Percentiles rank a stretch among this genome's conserved stretches.
Conservation (phyloP, 2,797 vertebrate genomes). For the Myioborus melanocephalus region DNA sequence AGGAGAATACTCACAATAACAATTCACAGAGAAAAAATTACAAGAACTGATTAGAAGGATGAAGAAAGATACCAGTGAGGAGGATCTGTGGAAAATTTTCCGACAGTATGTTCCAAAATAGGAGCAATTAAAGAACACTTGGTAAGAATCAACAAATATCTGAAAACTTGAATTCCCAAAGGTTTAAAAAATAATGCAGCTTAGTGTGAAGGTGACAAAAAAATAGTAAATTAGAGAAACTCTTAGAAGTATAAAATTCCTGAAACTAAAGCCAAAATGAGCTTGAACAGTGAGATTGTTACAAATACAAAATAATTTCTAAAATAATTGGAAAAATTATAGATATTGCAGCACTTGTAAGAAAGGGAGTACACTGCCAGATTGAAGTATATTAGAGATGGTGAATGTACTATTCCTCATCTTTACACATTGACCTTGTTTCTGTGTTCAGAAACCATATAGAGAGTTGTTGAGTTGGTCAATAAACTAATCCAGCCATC, state of each 20-base stretch:
- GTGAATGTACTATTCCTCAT: conserved; percentile 60
- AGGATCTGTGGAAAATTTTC: not conserved
- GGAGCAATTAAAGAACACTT: not conserved
- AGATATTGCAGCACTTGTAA: not conserved
- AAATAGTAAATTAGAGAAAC: not conserved
- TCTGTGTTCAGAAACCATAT: conserved; percentile 73
- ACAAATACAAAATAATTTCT: not conserved
- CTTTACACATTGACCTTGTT: conserved; percentile 79
- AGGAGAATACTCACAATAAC: not conserved
- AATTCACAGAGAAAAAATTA: not conserved
- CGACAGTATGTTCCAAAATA: not conserved
- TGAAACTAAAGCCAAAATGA: not conserved
- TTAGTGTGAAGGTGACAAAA: not conserved
- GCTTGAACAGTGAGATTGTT: not conserved
- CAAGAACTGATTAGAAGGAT: not conserved
- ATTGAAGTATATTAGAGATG: conserved; percentile 32
- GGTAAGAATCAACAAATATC: not conserved
- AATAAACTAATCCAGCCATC: conserved; percentile 83
- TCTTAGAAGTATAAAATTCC: not conserved
- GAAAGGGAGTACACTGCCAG: not conserved
- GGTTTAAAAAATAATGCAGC: not conserved
- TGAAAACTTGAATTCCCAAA: not conserved
- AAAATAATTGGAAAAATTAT: not conserved
- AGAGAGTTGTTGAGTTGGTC: conserved; percentile 70
- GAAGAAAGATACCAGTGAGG: not conserved